Percentiles rank a stretch among this genome's conserved stretches.
These are phyloP conservation scores for Sciurus carolinensis DNA, from an alignment of 2,797 vertebrate genomes.

Conservation along the genomic window DNA sequence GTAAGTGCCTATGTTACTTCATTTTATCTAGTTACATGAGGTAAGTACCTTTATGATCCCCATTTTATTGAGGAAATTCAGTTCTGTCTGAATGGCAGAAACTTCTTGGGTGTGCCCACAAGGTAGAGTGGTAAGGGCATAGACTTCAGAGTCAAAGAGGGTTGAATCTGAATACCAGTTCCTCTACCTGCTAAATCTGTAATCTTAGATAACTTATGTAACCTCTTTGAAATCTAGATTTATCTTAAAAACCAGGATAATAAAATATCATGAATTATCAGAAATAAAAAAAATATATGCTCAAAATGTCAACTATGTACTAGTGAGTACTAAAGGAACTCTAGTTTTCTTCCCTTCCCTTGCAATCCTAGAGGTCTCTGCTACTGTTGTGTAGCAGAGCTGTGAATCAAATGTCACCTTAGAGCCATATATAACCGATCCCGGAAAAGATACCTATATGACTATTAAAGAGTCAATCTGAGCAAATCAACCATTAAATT, in stretches of 20 bases:
- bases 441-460: not conserved
- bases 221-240: slow-evolving; percentile 65
- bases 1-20: not conserved
- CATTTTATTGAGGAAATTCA: not conserved
- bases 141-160: not conserved
- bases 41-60: not conserved
- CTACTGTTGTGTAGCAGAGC: not conserved
- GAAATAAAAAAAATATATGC: slow-evolving; percentile 65
- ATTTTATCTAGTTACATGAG: slow-evolving; percentile 4
- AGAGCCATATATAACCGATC: not conserved
- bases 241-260: slow-evolving; percentile 65
- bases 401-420: not conserved
- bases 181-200: slow-evolving; percentile 62
- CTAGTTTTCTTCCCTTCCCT: not conserved
- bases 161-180: not conserved
- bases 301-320: slow-evolving; percentile 59
- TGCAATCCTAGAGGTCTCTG: not conserved
- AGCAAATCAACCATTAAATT: slow-evolving; percentile 38
- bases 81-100: slow-evolving; percentile 25
- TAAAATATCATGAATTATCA: slow-evolving; percentile 67
- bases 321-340: slow-evolving; percentile 6
- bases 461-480: not conserved
- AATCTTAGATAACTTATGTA: slow-evolving; percentile 70
- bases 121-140: not conserved
- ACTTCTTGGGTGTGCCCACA: not conserved